Evolutionary conservation across 2,888 invertebrate genomes (phyloP).

Genomic region (Notodonta dromedarius): DNA sequence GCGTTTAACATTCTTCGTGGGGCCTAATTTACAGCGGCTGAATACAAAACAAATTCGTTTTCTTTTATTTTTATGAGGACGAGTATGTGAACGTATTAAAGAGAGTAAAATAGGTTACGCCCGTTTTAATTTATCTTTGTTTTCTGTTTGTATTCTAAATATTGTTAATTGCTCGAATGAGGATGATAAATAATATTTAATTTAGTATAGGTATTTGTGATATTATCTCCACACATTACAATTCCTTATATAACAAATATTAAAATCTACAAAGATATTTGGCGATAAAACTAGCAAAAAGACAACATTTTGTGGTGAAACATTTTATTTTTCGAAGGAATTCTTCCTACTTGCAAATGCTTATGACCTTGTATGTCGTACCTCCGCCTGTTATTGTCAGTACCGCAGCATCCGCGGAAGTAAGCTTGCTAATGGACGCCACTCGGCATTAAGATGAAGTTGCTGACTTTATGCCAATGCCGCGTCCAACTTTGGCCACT

Average conservation of each 20-base stretch:
- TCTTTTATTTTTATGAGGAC: conserved; percentile 41
- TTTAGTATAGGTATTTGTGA: too few species aligned
- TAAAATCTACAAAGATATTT: too few species aligned
- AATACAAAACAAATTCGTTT: conserved; percentile 51
- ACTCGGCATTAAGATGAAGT: conserved; percentile 64
- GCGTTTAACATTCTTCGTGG: conserved; percentile 63
- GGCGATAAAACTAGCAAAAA: too few species aligned
- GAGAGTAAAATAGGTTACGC: conserved; percentile 12
- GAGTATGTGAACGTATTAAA: conserved; percentile 32
- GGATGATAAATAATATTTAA: too few species aligned
- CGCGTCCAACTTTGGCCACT: conserved; percentile 64
- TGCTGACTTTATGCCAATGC: conserved; percentile 53
- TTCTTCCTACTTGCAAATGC: too few species aligned
- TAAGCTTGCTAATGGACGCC: conserved; percentile 64
- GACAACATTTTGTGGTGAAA: too few species aligned
- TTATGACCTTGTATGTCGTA: neutral
- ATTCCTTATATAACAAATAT: too few species aligned
- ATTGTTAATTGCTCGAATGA: neutral
- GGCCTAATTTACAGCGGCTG: conserved; percentile 47
- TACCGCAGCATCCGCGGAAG: neutral
- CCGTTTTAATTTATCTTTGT: neutral
- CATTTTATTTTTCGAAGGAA: too few species aligned
- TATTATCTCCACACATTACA: too few species aligned
- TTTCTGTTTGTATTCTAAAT: neutral
- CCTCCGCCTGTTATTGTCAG: neutral